Percentiles rank a stretch among this genome's conserved stretches.
Conservation (phyloP, 2,113 vertebrate species). For the Todiramphus chloris region DNA sequence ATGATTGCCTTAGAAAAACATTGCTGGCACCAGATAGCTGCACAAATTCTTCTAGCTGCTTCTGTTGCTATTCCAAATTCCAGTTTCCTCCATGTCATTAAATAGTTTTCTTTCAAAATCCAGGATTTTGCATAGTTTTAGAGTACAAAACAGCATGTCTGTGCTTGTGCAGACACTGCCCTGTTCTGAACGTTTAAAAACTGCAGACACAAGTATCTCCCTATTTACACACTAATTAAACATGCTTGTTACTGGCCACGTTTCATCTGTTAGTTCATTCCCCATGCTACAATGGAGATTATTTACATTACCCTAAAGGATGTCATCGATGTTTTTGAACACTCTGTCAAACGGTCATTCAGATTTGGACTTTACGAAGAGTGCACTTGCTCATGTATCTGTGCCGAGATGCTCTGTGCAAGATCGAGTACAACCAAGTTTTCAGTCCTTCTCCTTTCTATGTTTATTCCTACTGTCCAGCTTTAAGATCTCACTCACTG, state of each 20-base stretch:
- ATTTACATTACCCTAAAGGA: neutral
- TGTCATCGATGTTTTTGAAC: neutral
- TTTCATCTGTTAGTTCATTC: neutral
- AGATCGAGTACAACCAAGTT: neutral
- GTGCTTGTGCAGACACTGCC: neutral
- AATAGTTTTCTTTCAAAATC: neutral
- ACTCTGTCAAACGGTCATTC: neutral
- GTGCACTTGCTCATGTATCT: neutral
- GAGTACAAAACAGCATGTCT: neutral
- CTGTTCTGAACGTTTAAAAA: neutral
- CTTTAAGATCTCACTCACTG: neutral
- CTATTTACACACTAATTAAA: neutral
- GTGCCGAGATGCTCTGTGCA: neutral
- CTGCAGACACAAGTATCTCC: neutral
- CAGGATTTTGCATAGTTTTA: neutral
- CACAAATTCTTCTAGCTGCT: neutral
- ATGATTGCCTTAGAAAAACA: neutral
- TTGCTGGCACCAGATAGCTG: neutral
- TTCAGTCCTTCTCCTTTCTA: neutral
- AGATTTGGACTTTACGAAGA: neutral
- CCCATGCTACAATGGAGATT: neutral
- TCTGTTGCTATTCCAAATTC: neutral
- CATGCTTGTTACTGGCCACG: neutral
- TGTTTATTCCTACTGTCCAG: neutral
- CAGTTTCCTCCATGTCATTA: neutral